phyloP scores from a whole-genome alignment of 2,113 vertebrate species.

The Kryptolebias marmoratus region DNA sequence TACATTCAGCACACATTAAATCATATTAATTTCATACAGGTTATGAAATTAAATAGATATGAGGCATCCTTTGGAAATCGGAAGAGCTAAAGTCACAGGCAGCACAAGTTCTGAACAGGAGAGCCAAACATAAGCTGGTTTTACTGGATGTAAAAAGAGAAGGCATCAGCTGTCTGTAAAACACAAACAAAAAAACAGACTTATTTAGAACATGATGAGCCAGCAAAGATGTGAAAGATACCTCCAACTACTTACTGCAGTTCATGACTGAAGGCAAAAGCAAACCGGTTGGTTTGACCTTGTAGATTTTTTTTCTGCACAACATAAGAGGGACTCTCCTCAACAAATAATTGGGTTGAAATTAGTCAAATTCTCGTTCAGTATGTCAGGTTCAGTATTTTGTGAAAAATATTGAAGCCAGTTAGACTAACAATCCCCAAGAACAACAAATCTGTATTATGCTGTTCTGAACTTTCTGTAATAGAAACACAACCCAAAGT shows the following conservation, averaged over 20 bases:
- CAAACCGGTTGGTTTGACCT: conserved; percentile 22
- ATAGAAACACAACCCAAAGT: background rate
- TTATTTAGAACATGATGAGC: conserved; percentile 51
- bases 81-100: background rate
- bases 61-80: too few species aligned
- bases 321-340: background rate
- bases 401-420: background rate
- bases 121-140: conserved; percentile 22
- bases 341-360: background rate
- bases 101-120: background rate
- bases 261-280: conserved; percentile 52
- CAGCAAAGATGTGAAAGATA: conserved; percentile 64
- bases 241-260: conserved; percentile 10
- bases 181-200: conserved; percentile 32
- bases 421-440: background rate
- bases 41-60: background rate
- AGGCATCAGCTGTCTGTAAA: conserved; percentile 45
- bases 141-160: conserved; percentile 14
- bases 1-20: background rate
- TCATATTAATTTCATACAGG: too few species aligned
- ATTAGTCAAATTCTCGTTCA: background rate
- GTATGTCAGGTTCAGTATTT: background rate
- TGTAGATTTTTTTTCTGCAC: background rate
- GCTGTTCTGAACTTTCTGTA: background rate
- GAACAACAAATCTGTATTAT: background rate